A percentile compares a stretch with the other conserved stretches of the same genome.
Evolutionary conservation across 2,888 invertebrate genomes (phyloP).

Genomic region (Caenorhabditis virilis): DNA sequence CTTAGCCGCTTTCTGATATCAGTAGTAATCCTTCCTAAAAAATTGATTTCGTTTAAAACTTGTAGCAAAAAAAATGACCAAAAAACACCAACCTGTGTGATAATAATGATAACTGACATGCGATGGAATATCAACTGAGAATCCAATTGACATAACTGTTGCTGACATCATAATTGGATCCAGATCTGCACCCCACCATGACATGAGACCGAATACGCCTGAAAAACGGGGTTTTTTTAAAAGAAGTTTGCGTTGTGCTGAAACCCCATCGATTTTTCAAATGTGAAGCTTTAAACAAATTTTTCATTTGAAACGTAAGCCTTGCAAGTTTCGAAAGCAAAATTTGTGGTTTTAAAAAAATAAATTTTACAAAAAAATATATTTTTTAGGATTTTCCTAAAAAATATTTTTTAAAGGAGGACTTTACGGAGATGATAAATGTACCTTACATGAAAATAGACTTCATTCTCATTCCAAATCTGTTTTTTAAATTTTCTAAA

Average conservation of each 20-base stretch:
- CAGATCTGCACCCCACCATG: constrained; percentile 63
- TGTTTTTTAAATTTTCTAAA: too few relatives aligned
- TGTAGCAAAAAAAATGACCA: too few relatives aligned
- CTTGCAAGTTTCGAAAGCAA: background rate
- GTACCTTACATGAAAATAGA: too few relatives aligned
- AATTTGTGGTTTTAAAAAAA: background rate
- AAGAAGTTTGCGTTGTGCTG: too few relatives aligned
- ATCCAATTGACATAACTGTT: constrained; percentile 66
- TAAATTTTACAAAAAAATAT: too few relatives aligned
- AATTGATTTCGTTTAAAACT: too few relatives aligned
- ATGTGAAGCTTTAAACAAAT: too few relatives aligned
- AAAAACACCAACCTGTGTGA: constrained; percentile 61
- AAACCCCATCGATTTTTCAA: too few relatives aligned
- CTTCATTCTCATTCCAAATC: too few relatives aligned
- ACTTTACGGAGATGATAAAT: too few relatives aligned
- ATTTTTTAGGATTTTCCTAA: too few relatives aligned
- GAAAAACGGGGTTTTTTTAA: constrained; percentile 4
- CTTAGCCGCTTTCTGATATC: constrained; percentile 47
- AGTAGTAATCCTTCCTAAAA: constrained; percentile 38
- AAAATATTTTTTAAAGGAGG: too few relatives aligned
- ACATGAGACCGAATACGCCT: constrained; percentile 67
- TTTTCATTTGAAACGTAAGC: background rate
- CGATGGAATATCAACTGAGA: constrained; percentile 67
- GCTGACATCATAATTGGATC: constrained; percentile 67
- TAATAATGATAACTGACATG: constrained; percentile 67